Percentiles rank a stretch among this genome's conserved stretches.
These are phyloP conservation scores for Spea hammondii DNA, from an alignment of 2,797 vertebrate genomes.

Conservation along the genomic window DNA sequence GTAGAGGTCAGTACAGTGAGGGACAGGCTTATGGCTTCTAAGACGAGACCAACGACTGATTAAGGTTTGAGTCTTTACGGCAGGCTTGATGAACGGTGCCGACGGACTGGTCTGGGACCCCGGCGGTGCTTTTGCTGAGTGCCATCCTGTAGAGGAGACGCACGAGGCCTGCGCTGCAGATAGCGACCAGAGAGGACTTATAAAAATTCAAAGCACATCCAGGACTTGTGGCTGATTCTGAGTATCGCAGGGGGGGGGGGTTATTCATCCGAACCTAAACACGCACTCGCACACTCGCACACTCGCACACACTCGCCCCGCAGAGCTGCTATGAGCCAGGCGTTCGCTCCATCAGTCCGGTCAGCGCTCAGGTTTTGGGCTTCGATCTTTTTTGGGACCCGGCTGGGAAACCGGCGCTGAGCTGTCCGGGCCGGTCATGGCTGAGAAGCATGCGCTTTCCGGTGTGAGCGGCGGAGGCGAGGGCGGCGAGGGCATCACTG, in stretches of 20 bases:
- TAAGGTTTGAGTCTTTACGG: too few species aligned
- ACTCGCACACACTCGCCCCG: conserved; percentile 17
- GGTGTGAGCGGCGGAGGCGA: background rate
- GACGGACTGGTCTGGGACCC: too few species aligned
- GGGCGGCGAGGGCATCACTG: conserved; percentile 11
- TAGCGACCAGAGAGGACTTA: conserved; percentile 38
- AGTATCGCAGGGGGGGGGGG: conserved; percentile 5
- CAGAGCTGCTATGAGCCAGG: conserved; percentile 1
- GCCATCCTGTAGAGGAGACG: background rate
- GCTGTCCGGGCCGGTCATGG: conserved; percentile 25
- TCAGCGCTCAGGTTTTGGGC: background rate
- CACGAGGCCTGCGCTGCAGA: conserved; percentile 31
- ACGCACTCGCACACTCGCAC: conserved; percentile 4
- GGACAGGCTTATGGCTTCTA: too few species aligned
- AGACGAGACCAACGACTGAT: too few species aligned
- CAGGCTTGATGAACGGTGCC: too few species aligned
- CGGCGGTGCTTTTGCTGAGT: background rate
- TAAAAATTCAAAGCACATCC: conserved; percentile 49
- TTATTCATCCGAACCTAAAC: conserved; percentile 1
- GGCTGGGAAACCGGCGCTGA: conserved; percentile 17
- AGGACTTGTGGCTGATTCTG: conserved; percentile 15
- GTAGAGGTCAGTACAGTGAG: too few species aligned
- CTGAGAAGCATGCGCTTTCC: conserved; percentile 6
- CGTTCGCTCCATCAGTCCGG: background rate
- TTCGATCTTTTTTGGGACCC: background rate